Evolutionary conservation across 2,888 invertebrate genomes (phyloP).

Genomic region (Reticulitermes lucifugus): DNA sequence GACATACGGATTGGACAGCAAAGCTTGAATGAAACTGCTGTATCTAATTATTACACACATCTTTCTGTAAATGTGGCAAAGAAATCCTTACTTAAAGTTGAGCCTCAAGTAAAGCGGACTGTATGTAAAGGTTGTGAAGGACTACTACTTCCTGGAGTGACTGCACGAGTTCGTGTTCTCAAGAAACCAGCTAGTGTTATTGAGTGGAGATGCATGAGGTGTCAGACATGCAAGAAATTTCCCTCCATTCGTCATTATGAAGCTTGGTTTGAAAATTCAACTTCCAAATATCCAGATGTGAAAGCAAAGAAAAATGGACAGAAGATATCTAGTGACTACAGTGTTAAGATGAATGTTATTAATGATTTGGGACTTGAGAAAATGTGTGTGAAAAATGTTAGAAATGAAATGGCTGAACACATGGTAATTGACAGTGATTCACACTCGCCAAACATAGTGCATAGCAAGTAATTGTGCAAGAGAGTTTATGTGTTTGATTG

Average conservation of each 20-base stretch:
- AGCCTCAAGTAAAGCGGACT: constrained; percentile 71
- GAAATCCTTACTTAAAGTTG: constrained; percentile 55
- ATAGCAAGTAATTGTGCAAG: too few species aligned
- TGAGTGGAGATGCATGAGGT: constrained; percentile 66
- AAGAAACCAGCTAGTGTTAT: constrained; percentile 64
- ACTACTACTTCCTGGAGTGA: constrained; percentile 66
- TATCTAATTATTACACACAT: constrained; percentile 14
- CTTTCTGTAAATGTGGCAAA: neutral
- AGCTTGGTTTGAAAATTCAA: constrained; percentile 63
- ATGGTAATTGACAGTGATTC: too few species aligned
- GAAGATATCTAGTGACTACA: neutral
- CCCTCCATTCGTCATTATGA: constrained; percentile 62
- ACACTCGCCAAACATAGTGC: too few species aligned
- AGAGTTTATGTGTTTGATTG: too few species aligned
- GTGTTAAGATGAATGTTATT: too few species aligned
- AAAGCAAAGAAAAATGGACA: neutral
- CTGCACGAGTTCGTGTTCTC: constrained; percentile 67
- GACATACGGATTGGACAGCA: neutral
- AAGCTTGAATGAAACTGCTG: neutral
- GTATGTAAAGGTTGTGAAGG: constrained; percentile 71
- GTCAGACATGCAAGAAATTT: constrained; percentile 62
- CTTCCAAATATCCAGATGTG: neutral
- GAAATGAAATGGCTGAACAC: too few species aligned
- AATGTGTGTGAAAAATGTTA: too few species aligned
- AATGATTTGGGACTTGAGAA: too few species aligned